These are phyloP conservation scores for Lagopus muta DNA, from an alignment of 2,113 vertebrate genomes.

Conservation along the genomic window DNA sequence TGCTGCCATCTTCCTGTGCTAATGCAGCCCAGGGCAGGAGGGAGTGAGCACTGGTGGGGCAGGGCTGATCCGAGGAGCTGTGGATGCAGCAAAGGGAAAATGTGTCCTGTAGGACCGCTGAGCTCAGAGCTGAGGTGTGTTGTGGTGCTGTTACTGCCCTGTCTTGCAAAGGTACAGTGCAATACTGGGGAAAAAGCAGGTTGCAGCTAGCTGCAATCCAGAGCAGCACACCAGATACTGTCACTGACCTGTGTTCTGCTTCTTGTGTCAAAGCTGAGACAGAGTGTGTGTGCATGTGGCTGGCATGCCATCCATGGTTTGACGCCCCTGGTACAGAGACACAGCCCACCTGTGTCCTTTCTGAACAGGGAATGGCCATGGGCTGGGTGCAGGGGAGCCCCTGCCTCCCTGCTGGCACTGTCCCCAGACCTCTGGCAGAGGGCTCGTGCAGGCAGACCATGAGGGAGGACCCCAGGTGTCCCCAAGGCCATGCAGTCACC, in stretches of 20 bases:
- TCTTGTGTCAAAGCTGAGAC: neutral
- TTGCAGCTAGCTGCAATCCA: neutral
- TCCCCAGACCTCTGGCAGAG: neutral
- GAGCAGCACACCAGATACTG: neutral
- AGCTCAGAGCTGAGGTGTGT: neutral
- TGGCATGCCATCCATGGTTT: neutral
- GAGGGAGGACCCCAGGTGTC: neutral
- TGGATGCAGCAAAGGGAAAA: neutral
- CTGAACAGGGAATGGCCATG: neutral
- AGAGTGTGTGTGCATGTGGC: neutral
- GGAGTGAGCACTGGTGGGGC: neutral
- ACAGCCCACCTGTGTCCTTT: neutral
- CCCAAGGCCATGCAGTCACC: rapidly evolving
- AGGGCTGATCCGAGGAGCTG: neutral
- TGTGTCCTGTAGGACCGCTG: neutral
- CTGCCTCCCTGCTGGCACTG: neutral
- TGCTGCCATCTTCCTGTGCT: neutral
- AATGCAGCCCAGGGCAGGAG: neutral
- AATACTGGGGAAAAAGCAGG: neutral
- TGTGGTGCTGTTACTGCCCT: neutral
- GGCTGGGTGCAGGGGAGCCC: neutral
- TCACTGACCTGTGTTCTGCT: neutral
- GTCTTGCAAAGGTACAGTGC: neutral
- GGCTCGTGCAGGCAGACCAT: neutral
- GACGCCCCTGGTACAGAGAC: neutral